A percentile compares a stretch with the other conserved stretches of the same genome.
Evolutionary conservation across 2,888 invertebrate genomes (phyloP).

Genomic region (Lymantria monacha): DNA sequence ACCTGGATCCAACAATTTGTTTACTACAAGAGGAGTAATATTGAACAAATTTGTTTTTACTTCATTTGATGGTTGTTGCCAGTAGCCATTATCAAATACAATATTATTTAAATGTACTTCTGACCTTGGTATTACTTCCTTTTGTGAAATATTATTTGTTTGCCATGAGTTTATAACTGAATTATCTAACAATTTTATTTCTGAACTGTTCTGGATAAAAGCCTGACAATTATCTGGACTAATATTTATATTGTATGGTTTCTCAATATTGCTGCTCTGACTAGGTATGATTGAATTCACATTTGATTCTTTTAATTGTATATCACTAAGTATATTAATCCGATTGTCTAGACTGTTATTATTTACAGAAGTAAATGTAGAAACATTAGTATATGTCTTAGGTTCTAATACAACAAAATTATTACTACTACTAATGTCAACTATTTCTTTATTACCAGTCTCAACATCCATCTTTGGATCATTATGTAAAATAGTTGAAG

Average conservation of each 20-base stretch:
- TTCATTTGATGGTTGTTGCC: neutral
- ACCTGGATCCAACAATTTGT: neutral
- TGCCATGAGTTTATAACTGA: neutral
- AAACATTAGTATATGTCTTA: neutral
- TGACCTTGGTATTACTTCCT: neutral
- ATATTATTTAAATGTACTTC: neutral
- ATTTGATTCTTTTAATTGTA: neutral
- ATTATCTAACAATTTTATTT: neutral
- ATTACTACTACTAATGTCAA: slow-evolving; percentile 2
- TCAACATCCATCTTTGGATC: neutral
- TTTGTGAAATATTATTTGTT: neutral
- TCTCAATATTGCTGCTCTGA: neutral
- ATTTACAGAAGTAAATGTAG: too few relatives aligned
- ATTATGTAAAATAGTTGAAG: neutral
- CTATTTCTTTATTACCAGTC: neutral
- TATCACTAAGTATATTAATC: neutral
- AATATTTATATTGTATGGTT: neutral
- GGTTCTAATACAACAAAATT: slow-evolving; percentile 2
- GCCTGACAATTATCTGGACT: neutral
- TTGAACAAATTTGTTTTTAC: neutral
- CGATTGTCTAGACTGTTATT: neutral
- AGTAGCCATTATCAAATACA: neutral
- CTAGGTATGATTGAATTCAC: too few relatives aligned
- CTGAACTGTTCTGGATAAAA: neutral
- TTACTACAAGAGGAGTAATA: neutral